phyloP scores from a whole-genome alignment of 2,888 invertebrate genomes.

The Eristalinus sepulchralis region DNA sequence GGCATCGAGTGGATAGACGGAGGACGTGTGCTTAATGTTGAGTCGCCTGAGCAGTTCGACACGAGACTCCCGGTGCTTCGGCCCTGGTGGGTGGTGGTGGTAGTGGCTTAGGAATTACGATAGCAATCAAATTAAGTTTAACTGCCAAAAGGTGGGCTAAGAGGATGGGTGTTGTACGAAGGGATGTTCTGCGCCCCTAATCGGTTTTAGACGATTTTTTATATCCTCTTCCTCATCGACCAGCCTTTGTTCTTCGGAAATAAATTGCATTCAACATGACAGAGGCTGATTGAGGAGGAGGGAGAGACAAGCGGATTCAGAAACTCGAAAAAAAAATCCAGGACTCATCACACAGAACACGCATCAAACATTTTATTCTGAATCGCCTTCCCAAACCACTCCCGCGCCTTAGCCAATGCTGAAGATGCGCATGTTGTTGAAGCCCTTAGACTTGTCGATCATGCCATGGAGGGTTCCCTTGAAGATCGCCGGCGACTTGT shows the following conservation, averaged over 20 bases:
- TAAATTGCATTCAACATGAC: constrained; percentile 28
- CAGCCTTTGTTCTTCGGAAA: constrained; percentile 16
- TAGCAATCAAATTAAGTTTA: constrained; percentile 72
- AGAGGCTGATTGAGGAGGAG: too few relatives aligned
- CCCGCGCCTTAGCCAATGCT: constrained; percentile 75
- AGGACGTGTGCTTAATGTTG: constrained; percentile 56
- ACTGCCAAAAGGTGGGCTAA: constrained; percentile 69
- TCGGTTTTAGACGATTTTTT: constrained; percentile 51
- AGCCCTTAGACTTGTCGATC: constrained; percentile 79
- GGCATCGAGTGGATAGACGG: constrained; percentile 31
- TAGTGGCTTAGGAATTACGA: constrained; percentile 56
- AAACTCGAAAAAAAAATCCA: neutral
- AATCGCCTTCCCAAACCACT: too few relatives aligned
- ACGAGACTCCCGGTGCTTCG: constrained; percentile 7
- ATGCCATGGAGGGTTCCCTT: constrained; percentile 74
- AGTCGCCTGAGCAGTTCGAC: constrained; percentile 51
- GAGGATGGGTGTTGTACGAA: constrained; percentile 7
- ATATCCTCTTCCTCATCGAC: neutral
- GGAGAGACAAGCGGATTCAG: neutral
- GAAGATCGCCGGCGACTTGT: constrained; percentile 71
- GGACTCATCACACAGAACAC: neutral
- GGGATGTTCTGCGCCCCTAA: constrained; percentile 44
- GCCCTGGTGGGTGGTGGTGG: constrained; percentile 10
- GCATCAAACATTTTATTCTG: neutral
- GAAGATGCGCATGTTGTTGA: constrained; percentile 78